These are phyloP conservation scores for Eumeta japonica DNA, from an alignment of 1,140 invertebrate genomes.

Conservation along the genomic window DNA sequence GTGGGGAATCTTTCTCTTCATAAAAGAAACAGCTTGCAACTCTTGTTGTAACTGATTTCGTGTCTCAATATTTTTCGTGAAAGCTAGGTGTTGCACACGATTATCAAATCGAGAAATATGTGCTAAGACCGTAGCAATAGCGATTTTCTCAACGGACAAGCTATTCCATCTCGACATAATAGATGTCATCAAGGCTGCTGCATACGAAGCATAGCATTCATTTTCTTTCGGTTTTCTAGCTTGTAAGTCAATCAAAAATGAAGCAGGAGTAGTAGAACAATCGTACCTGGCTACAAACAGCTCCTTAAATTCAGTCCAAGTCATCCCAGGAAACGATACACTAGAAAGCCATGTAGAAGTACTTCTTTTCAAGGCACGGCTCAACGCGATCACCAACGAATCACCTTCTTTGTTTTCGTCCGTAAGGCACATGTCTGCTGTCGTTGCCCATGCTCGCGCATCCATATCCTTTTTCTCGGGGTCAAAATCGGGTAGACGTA, in stretches of 20 bases:
- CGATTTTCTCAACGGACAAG: slow-evolving; percentile 7
- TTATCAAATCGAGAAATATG: slow-evolving; percentile 7
- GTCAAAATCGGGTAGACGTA: no score
- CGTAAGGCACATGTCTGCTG: slow-evolving; percentile 2
- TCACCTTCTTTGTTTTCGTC: neutral
- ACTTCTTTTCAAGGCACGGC: neutral
- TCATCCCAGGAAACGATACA: slow-evolving; percentile 10
- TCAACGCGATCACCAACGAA: slow-evolving; percentile 1
- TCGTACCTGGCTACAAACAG: slow-evolving; percentile 8
- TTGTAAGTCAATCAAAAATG: slow-evolving; percentile 9
- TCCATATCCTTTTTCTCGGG: no score
- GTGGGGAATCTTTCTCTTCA: no score
- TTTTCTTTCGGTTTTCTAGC: slow-evolving; percentile 11
- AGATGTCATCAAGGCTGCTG: slow-evolving; percentile 9
- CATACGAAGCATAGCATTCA: slow-evolving; percentile 8
- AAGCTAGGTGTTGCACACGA: slow-evolving; percentile 10
- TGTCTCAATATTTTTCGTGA: slow-evolving; percentile 6
- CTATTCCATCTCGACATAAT: slow-evolving; percentile 11
- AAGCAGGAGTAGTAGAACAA: slow-evolving; percentile 6
- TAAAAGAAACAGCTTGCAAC: slow-evolving; percentile 7
- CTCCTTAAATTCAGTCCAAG: slow-evolving; percentile 12
- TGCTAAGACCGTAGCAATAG: slow-evolving; percentile 8
- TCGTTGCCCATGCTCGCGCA: no score
- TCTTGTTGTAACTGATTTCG: slow-evolving; percentile 10
- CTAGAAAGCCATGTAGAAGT: slow-evolving; percentile 2